These are phyloP conservation scores for Leptonema lineaticorne DNA, from an alignment of 1,140 invertebrate species.

Conservation along the genomic window DNA sequence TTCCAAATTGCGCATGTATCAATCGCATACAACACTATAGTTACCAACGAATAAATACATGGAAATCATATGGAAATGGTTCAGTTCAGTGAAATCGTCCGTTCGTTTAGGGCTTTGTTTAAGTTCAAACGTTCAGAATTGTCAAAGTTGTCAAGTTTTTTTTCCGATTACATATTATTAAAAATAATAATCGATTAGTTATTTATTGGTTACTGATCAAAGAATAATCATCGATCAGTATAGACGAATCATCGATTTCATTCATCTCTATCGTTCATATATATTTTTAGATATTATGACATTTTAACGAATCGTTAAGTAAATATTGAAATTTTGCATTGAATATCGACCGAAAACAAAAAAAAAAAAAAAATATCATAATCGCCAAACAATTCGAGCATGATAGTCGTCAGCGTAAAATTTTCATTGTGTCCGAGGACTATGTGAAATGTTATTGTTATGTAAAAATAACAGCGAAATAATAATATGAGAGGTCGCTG, in stretches of 20 bases:
- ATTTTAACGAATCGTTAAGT: too few relatives aligned
- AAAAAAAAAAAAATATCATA: too few relatives aligned
- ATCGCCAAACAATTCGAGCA: background rate
- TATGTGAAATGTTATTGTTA: conserved; percentile 9
- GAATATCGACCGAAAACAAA: too few relatives aligned
- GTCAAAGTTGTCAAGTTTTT: background rate
- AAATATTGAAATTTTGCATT: too few relatives aligned
- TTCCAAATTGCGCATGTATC: background rate
- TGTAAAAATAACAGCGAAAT: conserved; percentile 11
- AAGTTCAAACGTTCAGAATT: background rate
- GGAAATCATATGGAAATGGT: conserved; percentile 8
- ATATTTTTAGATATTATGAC: too few relatives aligned
- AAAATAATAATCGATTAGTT: too few relatives aligned
- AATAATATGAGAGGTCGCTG: conserved; percentile 19
- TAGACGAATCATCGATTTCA: too few relatives aligned
- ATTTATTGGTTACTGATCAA: too few relatives aligned
- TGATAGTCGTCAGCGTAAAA: background rate
- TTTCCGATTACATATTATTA: too few relatives aligned
- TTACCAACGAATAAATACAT: conserved; percentile 20
- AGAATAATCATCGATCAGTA: too few relatives aligned
- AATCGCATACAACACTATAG: background rate
- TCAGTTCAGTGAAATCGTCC: conserved; percentile 4
- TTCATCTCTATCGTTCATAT: too few relatives aligned
- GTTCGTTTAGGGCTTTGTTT: background rate
- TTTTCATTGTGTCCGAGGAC: background rate